Evolutionary conservation across 2,113 vertebrate genomes (phyloP).

Genomic region (Pithys albifrons): DNA sequence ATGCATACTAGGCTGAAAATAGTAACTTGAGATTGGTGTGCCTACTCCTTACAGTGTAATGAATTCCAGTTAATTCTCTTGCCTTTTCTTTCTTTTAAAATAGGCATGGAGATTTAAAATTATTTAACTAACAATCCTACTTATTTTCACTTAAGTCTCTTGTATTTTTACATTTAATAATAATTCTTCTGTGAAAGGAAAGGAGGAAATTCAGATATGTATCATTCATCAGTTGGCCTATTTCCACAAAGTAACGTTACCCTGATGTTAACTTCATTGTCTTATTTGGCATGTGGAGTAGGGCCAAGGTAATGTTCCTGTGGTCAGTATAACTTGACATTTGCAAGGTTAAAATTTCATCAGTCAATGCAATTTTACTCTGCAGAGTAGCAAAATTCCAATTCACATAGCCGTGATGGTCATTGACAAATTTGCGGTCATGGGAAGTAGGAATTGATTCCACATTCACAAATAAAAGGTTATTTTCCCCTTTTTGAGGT

Average conservation of each 20-base stretch:
- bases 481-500: neutral
- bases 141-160: neutral
- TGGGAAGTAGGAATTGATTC: neutral
- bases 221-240: neutral
- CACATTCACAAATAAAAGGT: neutral
- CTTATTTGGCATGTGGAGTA: neutral
- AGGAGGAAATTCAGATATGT: neutral
- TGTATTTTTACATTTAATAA: neutral
- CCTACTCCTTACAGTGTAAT: conserved; percentile 23
- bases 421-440: neutral
- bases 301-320: neutral
- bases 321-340: neutral
- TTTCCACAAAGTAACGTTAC: neutral
- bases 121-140: neutral
- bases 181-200: neutral
- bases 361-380: neutral
- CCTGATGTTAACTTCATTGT: neutral
- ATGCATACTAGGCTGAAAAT: conserved; percentile 32
- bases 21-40: conserved; percentile 49
- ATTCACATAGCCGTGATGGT: neutral
- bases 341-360: neutral
- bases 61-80: conserved; percentile 4
- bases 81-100: neutral
- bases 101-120: neutral
- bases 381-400: neutral